Conservation (phyloP, 2,797 vertebrate species). For the Sarcophilus harrisii region DNA sequence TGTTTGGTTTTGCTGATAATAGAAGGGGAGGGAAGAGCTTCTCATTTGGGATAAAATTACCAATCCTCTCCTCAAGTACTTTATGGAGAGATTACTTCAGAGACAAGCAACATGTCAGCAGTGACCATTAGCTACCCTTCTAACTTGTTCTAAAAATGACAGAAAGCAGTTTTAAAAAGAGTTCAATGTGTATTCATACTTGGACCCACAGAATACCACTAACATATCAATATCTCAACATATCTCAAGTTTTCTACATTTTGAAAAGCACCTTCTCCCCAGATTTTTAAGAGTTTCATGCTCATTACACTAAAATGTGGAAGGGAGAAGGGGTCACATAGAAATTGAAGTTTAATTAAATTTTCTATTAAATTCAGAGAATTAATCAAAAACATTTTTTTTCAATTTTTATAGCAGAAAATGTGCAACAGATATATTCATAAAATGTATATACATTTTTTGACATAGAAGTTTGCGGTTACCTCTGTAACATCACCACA, state of each 20-base stretch:
- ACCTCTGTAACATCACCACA: background rate
- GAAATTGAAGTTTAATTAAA: constrained; percentile 47
- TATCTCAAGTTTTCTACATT: background rate
- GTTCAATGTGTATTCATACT: background rate
- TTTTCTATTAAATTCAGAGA: constrained; percentile 42
- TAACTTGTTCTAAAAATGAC: constrained; percentile 3
- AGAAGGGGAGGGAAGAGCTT: background rate
- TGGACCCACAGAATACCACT: background rate
- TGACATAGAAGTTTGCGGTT: background rate
- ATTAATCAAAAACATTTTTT: constrained; percentile 34
- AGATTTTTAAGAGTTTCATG: constrained; percentile 12
- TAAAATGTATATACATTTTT: constrained; percentile 9
- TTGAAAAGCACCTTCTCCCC: constrained; percentile 18
- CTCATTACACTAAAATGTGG: constrained; percentile 18
- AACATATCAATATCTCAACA: background rate
- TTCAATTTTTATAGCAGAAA: constrained; percentile 48
- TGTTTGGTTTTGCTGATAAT: background rate
- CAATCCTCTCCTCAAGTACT: background rate
- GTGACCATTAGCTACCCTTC: background rate
- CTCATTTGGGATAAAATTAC: background rate
- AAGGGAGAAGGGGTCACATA: background rate
- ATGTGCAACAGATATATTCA: constrained; percentile 4
- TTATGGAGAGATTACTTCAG: background rate
- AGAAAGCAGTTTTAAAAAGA: background rate
- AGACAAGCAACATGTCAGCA: background rate